phyloP scores from a whole-genome alignment of 2,888 invertebrate genomes.

The Hermaeophaga mercurialis region DNA sequence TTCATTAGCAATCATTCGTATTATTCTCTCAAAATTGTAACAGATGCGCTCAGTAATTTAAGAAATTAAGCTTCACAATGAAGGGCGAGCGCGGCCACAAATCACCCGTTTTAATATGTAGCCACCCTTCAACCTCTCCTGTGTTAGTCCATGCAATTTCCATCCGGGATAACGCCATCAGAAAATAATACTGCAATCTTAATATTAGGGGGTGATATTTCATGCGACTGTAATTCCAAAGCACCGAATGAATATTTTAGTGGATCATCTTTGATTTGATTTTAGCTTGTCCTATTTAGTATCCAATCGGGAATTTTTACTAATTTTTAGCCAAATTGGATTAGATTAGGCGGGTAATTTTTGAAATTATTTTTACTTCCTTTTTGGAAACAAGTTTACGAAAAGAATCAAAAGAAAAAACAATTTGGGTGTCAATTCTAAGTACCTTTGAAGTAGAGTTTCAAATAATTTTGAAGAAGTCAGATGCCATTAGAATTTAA shows the following conservation, averaged over 20 bases:
- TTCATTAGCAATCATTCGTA: neutral
- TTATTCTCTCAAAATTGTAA: constrained; percentile 7
- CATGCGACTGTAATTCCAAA: constrained; percentile 12
- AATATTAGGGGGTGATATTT: constrained; percentile 23
- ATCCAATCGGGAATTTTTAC: too few species aligned
- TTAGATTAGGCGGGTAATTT: too few species aligned
- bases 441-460: too few species aligned
- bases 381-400: too few species aligned
- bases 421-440: too few species aligned
- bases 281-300: too few species aligned
- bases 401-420: too few species aligned
- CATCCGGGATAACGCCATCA: constrained; percentile 10
- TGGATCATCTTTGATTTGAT: constrained; percentile 3
- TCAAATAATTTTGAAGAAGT: too few species aligned
- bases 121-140: constrained; percentile 30
- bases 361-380: too few species aligned
- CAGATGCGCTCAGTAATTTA: constrained; percentile 16
- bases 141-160: constrained; percentile 3
- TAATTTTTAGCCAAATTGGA: too few species aligned
- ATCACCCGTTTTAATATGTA: constrained; percentile 49
- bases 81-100: constrained; percentile 45
- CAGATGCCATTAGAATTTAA: too few species aligned
- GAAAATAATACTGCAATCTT: constrained; percentile 21
- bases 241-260: constrained; percentile 7
- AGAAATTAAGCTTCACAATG: constrained; percentile 30